These are phyloP conservation scores for Branchipolynoe longqiensis DNA, from an alignment of 2,888 invertebrate genomes.

Conservation along the genomic window DNA sequence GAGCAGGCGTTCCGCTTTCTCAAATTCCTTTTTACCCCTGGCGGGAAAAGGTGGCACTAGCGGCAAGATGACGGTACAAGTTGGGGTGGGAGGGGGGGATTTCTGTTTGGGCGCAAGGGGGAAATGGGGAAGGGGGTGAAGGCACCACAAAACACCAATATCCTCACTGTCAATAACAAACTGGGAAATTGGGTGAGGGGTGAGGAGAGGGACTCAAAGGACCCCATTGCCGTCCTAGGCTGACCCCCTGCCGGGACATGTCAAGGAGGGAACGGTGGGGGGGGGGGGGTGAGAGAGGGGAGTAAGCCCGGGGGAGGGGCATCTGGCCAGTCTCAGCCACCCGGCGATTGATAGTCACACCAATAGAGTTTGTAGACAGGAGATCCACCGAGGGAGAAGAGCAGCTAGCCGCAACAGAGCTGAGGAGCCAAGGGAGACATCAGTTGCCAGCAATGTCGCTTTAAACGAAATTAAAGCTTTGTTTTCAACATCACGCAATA, in stretches of 20 bases:
- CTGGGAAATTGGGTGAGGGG: slow-evolving; percentile 32
- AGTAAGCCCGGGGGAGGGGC: neutral
- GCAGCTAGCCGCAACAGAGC: too few species aligned
- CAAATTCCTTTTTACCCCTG: too few species aligned
- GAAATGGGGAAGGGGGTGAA: neutral
- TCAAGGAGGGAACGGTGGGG: neutral
- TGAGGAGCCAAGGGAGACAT: too few species aligned
- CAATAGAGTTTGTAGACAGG: slow-evolving; percentile 4
- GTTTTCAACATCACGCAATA: too few species aligned
- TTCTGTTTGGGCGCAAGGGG: neutral
- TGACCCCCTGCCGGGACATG: neutral
- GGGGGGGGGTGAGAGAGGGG: neutral
- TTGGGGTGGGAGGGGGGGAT: too few species aligned
- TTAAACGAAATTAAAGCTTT: too few species aligned
- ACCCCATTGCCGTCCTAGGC: neutral
- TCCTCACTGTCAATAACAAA: slow-evolving; percentile 26
- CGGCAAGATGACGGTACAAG: too few species aligned
- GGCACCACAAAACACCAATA: slow-evolving; percentile 27
- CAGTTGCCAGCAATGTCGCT: too few species aligned
- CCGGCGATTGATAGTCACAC: slow-evolving; percentile 1
- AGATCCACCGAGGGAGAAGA: too few species aligned
- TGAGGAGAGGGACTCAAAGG: neutral
- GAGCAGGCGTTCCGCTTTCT: too few species aligned
- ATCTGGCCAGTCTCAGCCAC: slow-evolving; percentile 5
- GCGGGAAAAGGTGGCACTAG: too few species aligned